phyloP scores from a whole-genome alignment of 2,113 vertebrate genomes.

The Spea bombifrons region DNA sequence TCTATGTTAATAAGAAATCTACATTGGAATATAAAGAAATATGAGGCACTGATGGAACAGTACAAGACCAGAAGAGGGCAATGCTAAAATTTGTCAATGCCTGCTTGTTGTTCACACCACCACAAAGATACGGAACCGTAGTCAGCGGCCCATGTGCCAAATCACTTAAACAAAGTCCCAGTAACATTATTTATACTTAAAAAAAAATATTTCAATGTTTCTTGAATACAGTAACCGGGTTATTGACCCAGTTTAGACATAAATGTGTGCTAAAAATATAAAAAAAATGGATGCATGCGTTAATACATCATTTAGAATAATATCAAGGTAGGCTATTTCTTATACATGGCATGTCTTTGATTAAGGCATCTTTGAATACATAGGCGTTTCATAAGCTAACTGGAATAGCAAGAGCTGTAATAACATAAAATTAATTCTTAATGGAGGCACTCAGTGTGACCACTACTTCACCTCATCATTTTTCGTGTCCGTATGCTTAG shows the following conservation, averaged over 20 bases:
- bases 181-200: no score
- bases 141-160: no score
- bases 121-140: no score
- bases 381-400: neutral
- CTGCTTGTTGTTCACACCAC: no score
- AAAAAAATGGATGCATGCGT: neutral
- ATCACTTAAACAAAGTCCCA: no score
- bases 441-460: slow-evolving; percentile 13
- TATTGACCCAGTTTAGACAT: neutral
- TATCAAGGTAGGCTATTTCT: neutral
- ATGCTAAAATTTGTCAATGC: no score
- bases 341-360: neutral
- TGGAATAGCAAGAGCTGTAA: neutral
- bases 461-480: slow-evolving; percentile 37
- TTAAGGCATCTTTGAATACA: neutral
- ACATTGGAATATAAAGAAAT: no score
- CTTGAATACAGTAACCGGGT: no score
- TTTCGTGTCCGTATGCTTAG: slow-evolving; percentile 10
- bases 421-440: slow-evolving; percentile 21
- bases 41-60: no score
- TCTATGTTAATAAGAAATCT: no score
- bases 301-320: neutral
- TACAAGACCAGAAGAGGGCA: no score
- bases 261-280: neutral
- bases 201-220: no score